A percentile compares a stretch with the other conserved stretches of the same genome.
Evolutionary conservation across 2,888 invertebrate genomes (phyloP).

Genomic region (Melanotus villosus): DNA sequence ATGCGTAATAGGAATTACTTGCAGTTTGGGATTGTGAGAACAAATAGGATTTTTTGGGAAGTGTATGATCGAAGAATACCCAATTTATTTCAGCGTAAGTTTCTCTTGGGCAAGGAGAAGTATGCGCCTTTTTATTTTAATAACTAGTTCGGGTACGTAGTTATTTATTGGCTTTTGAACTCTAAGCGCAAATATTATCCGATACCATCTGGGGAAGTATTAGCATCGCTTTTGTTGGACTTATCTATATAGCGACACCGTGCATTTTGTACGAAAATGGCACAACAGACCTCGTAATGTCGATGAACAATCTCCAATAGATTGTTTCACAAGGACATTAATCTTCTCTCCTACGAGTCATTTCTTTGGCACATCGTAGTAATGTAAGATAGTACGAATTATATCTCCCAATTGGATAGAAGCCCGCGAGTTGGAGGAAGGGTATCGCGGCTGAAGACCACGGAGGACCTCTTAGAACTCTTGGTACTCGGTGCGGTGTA

Average conservation of each 20-base stretch:
- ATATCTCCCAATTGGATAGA: constrained; percentile 60
- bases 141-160: not conserved
- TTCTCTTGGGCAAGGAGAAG: too few relatives aligned
- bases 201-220: constrained; percentile 6
- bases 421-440: constrained; percentile 63
- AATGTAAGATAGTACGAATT: constrained; percentile 54
- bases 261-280: constrained; percentile 10
- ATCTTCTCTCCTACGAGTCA: constrained; percentile 38
- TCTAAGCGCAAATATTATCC: not conserved
- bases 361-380: constrained; percentile 42
- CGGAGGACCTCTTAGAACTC: constrained; percentile 49
- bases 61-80: too few relatives aligned
- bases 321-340: constrained; percentile 32
- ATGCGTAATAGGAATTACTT: too few relatives aligned
- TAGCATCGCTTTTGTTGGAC: not conserved
- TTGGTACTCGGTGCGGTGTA: constrained; percentile 51
- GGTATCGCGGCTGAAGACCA: constrained; percentile 55
- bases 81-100: too few relatives aligned
- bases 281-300: constrained; percentile 11
- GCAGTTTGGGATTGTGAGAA: too few relatives aligned
- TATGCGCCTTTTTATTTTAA: too few relatives aligned
- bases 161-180: not conserved
- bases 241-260: not conserved
- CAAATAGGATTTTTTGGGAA: too few relatives aligned
- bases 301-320: constrained; percentile 18